These are phyloP conservation scores for Hedychridium roseum DNA, from an alignment of 2,888 invertebrate genomes.

Conservation along the genomic window DNA sequence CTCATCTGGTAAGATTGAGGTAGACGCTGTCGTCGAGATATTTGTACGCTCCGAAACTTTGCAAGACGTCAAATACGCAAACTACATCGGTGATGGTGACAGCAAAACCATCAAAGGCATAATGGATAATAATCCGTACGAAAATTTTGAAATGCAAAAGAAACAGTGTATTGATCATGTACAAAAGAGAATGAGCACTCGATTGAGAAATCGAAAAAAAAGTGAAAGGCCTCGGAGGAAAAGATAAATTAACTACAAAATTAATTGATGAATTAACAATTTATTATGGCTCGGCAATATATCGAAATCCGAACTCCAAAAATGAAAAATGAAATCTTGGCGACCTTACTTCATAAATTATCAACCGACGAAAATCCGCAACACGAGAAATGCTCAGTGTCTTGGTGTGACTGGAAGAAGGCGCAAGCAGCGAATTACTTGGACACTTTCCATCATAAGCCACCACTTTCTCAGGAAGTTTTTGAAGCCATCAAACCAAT, in stretches of 20 bases:
- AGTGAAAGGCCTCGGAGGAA: background rate
- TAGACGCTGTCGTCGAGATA: background rate
- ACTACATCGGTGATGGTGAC: background rate
- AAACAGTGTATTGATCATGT: slow-evolving; percentile 1
- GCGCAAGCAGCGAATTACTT: background rate
- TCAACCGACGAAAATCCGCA: background rate
- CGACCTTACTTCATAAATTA: background rate
- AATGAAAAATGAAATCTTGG: background rate
- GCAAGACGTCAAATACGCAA: background rate
- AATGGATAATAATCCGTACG: background rate
- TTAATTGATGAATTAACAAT: background rate
- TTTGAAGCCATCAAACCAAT: background rate
- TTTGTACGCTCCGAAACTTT: background rate
- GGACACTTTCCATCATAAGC: background rate
- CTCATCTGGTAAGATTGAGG: background rate
- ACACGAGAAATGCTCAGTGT: background rate
- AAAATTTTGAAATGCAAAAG: background rate
- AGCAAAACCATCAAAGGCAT: background rate
- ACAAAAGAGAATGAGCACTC: background rate
- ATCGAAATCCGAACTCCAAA: background rate
- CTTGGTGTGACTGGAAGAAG: background rate
- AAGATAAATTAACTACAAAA: background rate
- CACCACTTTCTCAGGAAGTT: background rate
- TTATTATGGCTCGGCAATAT: background rate
- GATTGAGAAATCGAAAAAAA: background rate